Evolutionary conservation across 1,140 invertebrate species (phyloP).

Genomic region (Magallana gigas): DNA sequence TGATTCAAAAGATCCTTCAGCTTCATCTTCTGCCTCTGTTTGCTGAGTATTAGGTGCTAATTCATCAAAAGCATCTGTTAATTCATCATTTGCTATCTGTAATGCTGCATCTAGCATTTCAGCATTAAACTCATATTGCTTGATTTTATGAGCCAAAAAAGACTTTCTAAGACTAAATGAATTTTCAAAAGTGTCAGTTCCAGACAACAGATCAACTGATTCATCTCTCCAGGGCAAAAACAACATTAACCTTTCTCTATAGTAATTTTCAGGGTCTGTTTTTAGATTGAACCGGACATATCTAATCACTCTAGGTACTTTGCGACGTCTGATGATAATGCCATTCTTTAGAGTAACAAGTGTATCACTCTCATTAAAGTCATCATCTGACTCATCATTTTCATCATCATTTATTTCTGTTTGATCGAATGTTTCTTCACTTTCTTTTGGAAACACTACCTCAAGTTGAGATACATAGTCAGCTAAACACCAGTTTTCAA

Average conservation of each 20-base stretch:
- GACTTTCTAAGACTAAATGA: not conserved
- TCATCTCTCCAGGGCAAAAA: no score
- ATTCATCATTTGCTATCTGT: conserved; percentile 2
- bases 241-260: no score
- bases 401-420: conserved; percentile 31
- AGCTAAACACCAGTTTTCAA: no score
- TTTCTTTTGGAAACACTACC: not conserved
- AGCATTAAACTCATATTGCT: conserved; percentile 24
- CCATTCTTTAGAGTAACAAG: conserved; percentile 49
- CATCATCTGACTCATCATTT: not conserved
- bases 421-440: not conserved
- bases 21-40: not conserved
- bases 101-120: not conserved
- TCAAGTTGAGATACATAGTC: no score
- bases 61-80: not conserved
- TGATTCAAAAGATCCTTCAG: not conserved
- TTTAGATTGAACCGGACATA: not conserved
- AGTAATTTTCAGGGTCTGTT: no score
- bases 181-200: no score
- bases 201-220: no score
- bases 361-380: not conserved
- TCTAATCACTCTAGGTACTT: not conserved
- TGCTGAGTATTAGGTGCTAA: conserved; percentile 25
- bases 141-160: not conserved
- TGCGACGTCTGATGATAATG: conserved; percentile 38